Evolutionary conservation across 1,140 invertebrate genomes (phyloP), one percentile per base, ranked within the genome.

Genomic region (Ptiloglossa arizonensis): DNA sequence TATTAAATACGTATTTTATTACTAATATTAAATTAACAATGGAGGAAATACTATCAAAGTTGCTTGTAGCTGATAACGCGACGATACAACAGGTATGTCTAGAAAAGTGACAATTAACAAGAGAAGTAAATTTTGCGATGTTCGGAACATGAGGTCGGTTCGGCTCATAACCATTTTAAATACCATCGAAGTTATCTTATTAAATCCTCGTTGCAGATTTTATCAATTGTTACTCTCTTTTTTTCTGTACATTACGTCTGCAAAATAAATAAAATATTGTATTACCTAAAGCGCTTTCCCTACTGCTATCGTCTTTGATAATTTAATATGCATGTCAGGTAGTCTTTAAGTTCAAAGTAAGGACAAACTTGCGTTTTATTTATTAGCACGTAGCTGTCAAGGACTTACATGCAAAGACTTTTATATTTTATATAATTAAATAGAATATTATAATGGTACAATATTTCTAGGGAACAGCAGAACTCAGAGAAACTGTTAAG

Each of bases 401-500:
- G 13, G 41, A 54, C 11, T 52, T 22, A 59, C 59, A 54, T 35
- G 24, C 13, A 63, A 15, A 71, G 60, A 62, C 41, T 67, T 62
- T 54, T 50, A 77, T 56, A n/a, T 64, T 66, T 64, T 67, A 66
- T n/a, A 27, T 62, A 29, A 64, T 9, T 13, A 32, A 29, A 41
- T 29, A 2, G 15, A 0, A 52, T 41, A 35, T 24, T 19, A 1
- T 15, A 32, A 9, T n/a, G 8, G 46, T 57, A 8, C 0, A 24
- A 77, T 81, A 35, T 83, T 78, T 64, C 80, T 81, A 96, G 95
- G 95, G 94, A 13, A 95, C 95, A 1, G 90, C 88, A 78, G 94
- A 96, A 84, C 90, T 96, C 9, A 92, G 92, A 59, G 94, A 95
- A 82, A 94, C 94, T 29, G 93, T 96, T 46, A 95, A 95, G 84